phyloP scores from a whole-genome alignment of 2,888 invertebrate genomes.

The Hypsopygia costalis region DNA sequence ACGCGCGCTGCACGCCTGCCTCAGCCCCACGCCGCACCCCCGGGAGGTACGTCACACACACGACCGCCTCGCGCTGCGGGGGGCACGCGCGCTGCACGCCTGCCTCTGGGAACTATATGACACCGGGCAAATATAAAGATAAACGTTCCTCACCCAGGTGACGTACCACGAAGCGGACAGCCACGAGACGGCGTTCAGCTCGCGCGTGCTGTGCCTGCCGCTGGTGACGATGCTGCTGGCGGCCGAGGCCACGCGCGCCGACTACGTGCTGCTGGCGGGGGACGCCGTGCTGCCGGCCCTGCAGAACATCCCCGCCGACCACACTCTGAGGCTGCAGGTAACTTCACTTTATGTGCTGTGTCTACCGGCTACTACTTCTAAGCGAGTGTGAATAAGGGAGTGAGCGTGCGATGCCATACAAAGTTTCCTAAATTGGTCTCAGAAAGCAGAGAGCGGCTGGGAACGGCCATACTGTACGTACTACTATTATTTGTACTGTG shows the following conservation, averaged over 20 bases:
- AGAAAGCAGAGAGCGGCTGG: too few species aligned
- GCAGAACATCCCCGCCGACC: conserved; percentile 71
- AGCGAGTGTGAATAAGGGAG: too few species aligned
- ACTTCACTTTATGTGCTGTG: not conserved
- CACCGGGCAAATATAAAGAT: too few species aligned
- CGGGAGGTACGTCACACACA: conserved; percentile 84
- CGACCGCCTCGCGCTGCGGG: conserved; percentile 84
- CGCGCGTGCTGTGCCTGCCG: conserved; percentile 92
- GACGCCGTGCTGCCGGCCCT: conserved; percentile 65
- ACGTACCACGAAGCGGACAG: conserved; percentile 76
- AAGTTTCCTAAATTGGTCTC: too few species aligned
- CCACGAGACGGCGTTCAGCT: conserved; percentile 73
- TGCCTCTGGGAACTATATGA: conserved; percentile 89
- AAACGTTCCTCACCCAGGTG: conserved; percentile 85
- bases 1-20: conserved; percentile 86
- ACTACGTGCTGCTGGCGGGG: conserved; percentile 85
- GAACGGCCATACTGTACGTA: too few species aligned
- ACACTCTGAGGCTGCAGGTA: conserved; percentile 41
- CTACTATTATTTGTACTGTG: too few species aligned
- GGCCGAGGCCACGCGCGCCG: conserved; percentile 84
- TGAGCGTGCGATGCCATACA: too few species aligned
- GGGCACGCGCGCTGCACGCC: conserved; percentile 83
- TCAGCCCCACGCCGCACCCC: conserved; percentile 88
- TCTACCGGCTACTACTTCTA: too few species aligned
- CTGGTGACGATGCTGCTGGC: conserved; percentile 90